phyloP scores from a whole-genome alignment of 2,113 vertebrate species.

The Neogobius melanostomus region DNA sequence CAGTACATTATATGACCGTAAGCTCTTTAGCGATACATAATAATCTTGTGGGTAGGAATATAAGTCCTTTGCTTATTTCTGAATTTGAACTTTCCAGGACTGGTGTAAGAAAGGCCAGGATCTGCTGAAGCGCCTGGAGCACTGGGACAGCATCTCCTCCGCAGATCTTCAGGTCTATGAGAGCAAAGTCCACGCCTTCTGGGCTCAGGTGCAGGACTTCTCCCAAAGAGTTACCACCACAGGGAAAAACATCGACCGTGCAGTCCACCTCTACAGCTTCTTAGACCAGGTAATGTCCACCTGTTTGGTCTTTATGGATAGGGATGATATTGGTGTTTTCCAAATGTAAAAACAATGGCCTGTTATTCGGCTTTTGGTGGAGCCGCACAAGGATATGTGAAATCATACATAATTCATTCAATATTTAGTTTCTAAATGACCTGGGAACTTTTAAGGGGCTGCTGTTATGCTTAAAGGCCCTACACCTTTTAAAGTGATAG shows the following conservation, averaged over 20 bases:
- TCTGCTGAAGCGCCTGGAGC: slow-evolving; percentile 39
- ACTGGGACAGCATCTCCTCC: slow-evolving; percentile 17
- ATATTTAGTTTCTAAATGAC: too few relatives aligned
- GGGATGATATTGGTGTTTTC: not conserved
- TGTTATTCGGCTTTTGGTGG: too few relatives aligned
- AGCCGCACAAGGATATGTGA: too few relatives aligned
- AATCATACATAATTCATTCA: too few relatives aligned
- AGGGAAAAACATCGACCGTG: slow-evolving; percentile 25
- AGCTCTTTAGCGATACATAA: too few relatives aligned
- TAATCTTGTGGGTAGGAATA: too few relatives aligned
- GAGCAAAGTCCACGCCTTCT: slow-evolving; percentile 49
- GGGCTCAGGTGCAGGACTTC: slow-evolving; percentile 58
- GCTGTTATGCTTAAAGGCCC: too few relatives aligned
- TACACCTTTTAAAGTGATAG: too few relatives aligned
- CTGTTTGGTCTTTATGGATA: not conserved
- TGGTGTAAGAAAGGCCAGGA: slow-evolving; percentile 26
- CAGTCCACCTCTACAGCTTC: slow-evolving; percentile 41
- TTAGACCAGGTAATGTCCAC: slow-evolving; percentile 51
- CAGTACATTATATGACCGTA: too few relatives aligned
- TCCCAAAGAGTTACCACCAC: slow-evolving; percentile 39
- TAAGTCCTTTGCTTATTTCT: too few relatives aligned
- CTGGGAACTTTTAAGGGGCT: too few relatives aligned
- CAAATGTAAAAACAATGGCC: not conserved
- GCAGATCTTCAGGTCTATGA: slow-evolving; percentile 34
- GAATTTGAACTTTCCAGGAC: slow-evolving; percentile 21